Evolutionary conservation across 2,888 invertebrate species (phyloP).

Genomic region (Nycteola revayana): DNA sequence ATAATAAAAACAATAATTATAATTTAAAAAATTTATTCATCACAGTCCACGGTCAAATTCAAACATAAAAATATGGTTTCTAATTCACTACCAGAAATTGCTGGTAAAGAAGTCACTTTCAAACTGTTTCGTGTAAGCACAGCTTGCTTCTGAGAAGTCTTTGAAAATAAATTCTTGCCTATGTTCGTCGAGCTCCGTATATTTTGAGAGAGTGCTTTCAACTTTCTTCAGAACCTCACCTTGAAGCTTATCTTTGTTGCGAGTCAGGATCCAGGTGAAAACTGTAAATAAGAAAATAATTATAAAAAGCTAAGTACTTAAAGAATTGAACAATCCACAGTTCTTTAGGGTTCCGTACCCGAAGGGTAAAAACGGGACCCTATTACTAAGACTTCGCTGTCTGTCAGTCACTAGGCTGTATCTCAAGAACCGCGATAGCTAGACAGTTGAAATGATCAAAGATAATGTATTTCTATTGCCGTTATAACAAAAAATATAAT

Average conservation of each 20-base stretch:
- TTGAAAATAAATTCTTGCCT: constrained; percentile 61
- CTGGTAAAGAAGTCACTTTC: constrained; percentile 62
- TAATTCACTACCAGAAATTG: constrained; percentile 71
- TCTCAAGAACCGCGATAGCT: no score
- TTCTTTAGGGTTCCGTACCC: no score
- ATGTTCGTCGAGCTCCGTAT: constrained; percentile 59
- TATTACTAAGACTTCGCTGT: no score
- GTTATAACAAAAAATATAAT: no score
- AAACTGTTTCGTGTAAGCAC: constrained; percentile 51
- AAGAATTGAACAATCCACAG: no score
- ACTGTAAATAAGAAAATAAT: no score
- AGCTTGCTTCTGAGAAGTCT: constrained; percentile 56
- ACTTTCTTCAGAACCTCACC: constrained; percentile 57
- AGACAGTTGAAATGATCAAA: no score
- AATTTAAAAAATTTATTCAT: background rate
- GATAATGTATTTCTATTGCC: no score
- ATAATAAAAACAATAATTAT: background rate
- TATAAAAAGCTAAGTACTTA: no score
- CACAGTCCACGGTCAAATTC: constrained; percentile 18
- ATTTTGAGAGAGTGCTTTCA: constrained; percentile 58
- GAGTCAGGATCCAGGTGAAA: constrained; percentile 64
- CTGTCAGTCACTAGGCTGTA: no score
- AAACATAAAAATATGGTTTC: constrained; percentile 3
- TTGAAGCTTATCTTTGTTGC: constrained; percentile 55
- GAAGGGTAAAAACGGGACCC: no score